phyloP scores from a whole-genome alignment of 2,113 vertebrate species.

The Gavia stellata region DNA sequence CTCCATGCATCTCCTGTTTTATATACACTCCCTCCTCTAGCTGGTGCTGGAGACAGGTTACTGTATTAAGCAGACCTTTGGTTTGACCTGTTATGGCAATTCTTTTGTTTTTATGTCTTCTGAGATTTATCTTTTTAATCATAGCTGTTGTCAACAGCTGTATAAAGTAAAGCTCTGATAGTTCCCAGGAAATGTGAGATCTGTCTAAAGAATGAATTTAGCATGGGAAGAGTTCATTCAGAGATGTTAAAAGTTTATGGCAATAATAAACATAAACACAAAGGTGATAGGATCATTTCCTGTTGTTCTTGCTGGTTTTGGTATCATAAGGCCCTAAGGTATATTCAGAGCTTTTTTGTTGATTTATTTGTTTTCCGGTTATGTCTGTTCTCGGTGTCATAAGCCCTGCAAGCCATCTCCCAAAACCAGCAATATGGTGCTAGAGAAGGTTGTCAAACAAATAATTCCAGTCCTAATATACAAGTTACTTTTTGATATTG shows the following conservation, averaged over 20 bases:
- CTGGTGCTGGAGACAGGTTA: neutral
- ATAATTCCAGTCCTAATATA: neutral
- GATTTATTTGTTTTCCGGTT: neutral
- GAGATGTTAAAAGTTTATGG: neutral
- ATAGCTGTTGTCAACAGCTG: neutral
- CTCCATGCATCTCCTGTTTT: neutral
- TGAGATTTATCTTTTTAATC: slow-evolving; percentile 12
- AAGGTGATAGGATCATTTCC: neutral
- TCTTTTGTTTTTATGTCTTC: neutral
- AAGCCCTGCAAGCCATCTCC: neutral
- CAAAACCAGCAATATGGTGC: neutral
- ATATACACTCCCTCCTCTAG: neutral
- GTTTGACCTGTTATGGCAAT: neutral
- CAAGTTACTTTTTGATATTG: neutral
- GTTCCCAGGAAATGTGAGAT: neutral
- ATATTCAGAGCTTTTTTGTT: neutral
- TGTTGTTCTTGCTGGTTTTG: neutral
- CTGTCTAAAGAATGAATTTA: neutral
- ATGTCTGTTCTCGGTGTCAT: neutral
- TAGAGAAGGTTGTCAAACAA: neutral
- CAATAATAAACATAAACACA: neutral
- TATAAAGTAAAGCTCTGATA: neutral
- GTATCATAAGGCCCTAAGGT: neutral
- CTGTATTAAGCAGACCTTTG: neutral
- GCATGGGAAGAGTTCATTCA: neutral